These are phyloP conservation scores for Scaptomyza caliginosa DNA, from an alignment of 2,888 invertebrate genomes.

Conservation along the genomic window DNA sequence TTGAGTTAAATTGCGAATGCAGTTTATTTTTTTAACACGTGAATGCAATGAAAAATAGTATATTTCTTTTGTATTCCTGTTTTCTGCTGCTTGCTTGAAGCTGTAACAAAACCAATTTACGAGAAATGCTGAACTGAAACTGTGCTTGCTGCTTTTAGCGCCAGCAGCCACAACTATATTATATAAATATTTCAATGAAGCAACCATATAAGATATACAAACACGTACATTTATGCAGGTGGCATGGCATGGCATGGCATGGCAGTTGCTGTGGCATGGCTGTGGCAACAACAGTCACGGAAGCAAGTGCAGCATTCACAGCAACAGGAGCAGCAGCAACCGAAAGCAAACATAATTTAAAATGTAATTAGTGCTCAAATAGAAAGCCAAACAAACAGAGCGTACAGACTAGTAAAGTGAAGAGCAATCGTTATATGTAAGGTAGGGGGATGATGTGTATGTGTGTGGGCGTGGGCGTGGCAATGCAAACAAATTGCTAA, in stretches of 20 bases:
- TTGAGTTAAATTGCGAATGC: slow-evolving; percentile 8
- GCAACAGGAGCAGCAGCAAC: slow-evolving; percentile 21
- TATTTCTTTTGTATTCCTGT: not conserved
- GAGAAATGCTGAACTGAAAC: slow-evolving; percentile 52
- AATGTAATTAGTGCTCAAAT: slow-evolving; percentile 81
- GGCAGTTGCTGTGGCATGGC: no score
- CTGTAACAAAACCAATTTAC: slow-evolving; percentile 67
- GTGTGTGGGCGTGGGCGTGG: slow-evolving; percentile 56
- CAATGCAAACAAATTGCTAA: slow-evolving; percentile 66
- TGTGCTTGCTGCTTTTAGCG: slow-evolving; percentile 27
- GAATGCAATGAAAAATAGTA: not conserved
- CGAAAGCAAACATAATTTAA: slow-evolving; percentile 81
- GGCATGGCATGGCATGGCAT: no score
- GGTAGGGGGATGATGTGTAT: slow-evolving; percentile 2
- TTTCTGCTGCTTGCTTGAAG: slow-evolving; percentile 11
- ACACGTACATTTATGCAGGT: slow-evolving; percentile 18
- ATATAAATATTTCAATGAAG: slow-evolving; percentile 75
- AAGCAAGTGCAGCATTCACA: slow-evolving; percentile 45
- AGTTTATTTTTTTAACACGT: not conserved
- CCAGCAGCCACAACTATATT: slow-evolving; percentile 69
- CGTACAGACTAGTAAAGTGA: not conserved
- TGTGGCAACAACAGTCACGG: slow-evolving; percentile 39
- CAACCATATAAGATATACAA: slow-evolving; percentile 13
- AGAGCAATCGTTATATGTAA: not conserved
- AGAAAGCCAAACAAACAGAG: slow-evolving; percentile 74